phyloP scores from a whole-genome alignment of 2,888 invertebrate species.

The Meta bourneti region DNA sequence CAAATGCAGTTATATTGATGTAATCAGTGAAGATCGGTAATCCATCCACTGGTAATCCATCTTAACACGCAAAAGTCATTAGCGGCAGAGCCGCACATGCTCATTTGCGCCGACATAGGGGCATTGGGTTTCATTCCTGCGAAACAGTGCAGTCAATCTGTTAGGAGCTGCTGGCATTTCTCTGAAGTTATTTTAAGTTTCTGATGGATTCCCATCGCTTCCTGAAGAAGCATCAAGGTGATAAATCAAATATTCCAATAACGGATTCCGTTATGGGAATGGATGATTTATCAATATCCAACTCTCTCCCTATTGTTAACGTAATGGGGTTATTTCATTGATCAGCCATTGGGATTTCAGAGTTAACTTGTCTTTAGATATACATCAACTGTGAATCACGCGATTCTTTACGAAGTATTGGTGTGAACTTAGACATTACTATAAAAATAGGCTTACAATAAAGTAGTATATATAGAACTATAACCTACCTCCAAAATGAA shows the following conservation, averaged over 20 bases:
- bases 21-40: no score
- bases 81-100: background rate
- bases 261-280: background rate
- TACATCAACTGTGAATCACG: background rate
- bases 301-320: background rate
- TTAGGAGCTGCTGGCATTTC: background rate
- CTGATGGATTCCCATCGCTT: background rate
- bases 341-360: background rate
- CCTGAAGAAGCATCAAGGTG: background rate
- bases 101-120: background rate
- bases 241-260: background rate
- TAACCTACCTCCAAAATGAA: background rate
- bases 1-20: no score
- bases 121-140: background rate
- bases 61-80: background rate
- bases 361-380: background rate
- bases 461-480: background rate
- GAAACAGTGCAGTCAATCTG: background rate
- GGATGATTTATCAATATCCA: background rate
- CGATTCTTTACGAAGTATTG: background rate
- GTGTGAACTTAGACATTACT: background rate
- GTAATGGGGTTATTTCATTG: background rate
- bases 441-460: background rate
- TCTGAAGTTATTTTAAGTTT: background rate
- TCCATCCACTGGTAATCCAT: background rate